These are phyloP conservation scores for Coregonus suidteri DNA, from an alignment of 2,797 vertebrate species.

Conservation along the genomic window DNA sequence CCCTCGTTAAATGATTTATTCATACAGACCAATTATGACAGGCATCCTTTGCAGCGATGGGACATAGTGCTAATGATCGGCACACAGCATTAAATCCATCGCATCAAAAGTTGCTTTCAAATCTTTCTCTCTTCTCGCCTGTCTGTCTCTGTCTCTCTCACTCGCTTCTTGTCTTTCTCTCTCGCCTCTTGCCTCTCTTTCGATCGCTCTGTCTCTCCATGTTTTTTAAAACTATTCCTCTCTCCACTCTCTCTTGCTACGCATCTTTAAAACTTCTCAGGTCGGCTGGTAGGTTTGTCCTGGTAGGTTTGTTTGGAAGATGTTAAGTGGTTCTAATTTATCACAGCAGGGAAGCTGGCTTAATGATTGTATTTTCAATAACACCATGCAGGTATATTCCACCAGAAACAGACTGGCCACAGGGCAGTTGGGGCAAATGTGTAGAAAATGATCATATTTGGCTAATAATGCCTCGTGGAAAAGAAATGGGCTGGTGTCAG, in stretches of 20 bases:
- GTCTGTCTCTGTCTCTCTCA: conserved; percentile 1
- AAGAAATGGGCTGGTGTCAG: no score
- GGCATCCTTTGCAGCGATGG: conserved; percentile 39
- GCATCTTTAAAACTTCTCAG: conserved; percentile 22
- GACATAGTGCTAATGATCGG: conserved; percentile 54
- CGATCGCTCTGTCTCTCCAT: neutral
- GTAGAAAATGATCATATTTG: no score
- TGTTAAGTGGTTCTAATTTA: conserved; percentile 47
- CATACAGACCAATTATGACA: conserved; percentile 49
- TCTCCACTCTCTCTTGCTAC: neutral
- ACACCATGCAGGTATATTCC: conserved; percentile 42
- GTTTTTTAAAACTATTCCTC: conserved; percentile 3
- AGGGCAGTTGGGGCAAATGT: no score
- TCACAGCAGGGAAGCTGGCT: neutral
- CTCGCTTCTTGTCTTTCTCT: neutral
- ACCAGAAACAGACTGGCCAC: neutral
- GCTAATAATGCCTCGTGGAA: no score
- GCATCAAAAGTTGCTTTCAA: neutral
- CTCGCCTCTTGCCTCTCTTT: neutral
- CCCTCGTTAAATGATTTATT: conserved; percentile 63
- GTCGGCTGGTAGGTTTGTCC: conserved; percentile 7
- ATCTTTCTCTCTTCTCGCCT: conserved; percentile 4
- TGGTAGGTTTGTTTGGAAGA: conserved; percentile 33
- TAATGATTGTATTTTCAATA: conserved; percentile 61
- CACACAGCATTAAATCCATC: no score